These are phyloP conservation scores for Tarsius wallacei DNA, from an alignment of 2,797 vertebrate genomes.

Conservation along the genomic window DNA sequence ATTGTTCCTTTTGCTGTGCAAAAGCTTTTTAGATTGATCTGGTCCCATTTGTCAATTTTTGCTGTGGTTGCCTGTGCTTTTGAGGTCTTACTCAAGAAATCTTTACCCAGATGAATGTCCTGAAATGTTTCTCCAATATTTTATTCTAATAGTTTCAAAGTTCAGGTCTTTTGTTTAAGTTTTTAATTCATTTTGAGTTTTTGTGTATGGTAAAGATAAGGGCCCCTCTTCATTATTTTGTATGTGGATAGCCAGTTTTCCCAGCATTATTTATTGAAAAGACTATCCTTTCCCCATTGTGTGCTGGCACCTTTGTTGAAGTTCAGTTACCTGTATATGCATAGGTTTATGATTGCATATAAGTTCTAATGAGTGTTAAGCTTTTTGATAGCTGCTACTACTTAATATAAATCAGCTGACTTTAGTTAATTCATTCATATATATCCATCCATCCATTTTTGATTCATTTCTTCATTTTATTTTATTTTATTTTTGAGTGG, in stretches of 20 bases:
- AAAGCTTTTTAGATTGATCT: background rate
- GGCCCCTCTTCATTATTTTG: background rate
- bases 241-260: background rate
- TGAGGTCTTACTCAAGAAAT: background rate
- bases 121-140: background rate
- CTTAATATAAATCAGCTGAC: background rate
- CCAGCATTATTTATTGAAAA: background rate
- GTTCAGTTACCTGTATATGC: background rate
- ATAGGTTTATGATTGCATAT: background rate
- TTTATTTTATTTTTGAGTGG: no score
- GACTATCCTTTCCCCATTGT: background rate
- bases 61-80: background rate
- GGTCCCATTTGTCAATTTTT: background rate
- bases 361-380: constrained; percentile 10
- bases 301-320: background rate
- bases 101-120: background rate
- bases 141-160: background rate
- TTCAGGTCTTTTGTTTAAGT: background rate
- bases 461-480: background rate
- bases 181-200: background rate
- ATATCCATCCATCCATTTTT: background rate
- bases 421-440: constrained; percentile 40
- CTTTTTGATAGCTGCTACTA: background rate
- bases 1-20: background rate
- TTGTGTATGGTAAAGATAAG: background rate